phyloP scores from a whole-genome alignment of 2,888 invertebrate genomes.

The Diarsia brunnea region DNA sequence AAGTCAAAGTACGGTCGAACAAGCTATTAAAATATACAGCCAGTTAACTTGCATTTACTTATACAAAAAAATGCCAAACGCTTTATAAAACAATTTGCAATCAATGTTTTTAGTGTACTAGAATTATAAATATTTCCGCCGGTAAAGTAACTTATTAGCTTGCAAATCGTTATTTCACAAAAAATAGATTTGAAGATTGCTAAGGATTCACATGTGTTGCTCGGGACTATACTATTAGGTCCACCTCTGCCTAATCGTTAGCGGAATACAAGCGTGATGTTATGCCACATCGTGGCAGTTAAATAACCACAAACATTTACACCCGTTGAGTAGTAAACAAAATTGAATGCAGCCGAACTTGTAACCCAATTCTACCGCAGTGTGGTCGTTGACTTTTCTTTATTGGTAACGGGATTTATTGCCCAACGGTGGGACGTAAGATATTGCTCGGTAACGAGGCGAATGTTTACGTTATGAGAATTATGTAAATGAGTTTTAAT shows the following conservation, averaged over 20 bases:
- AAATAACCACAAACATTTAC: not conserved
- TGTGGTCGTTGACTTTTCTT: conserved; percentile 43
- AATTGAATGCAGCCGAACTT: conserved; percentile 31
- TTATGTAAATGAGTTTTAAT: conserved; percentile 46
- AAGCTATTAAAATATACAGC: no score
- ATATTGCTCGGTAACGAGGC: conserved; percentile 40
- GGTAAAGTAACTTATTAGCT: no score
- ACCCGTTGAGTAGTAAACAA: not conserved
- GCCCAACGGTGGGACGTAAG: conserved; percentile 45
- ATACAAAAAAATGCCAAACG: no score
- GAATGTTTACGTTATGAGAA: conserved; percentile 31
- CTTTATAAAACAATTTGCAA: no score
- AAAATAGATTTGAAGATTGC: no score
- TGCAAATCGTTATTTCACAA: no score
- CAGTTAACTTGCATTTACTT: no score
- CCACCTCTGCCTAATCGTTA: not conserved
- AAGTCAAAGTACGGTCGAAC: no score
- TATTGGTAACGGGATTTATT: conserved; percentile 55
- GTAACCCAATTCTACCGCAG: conserved; percentile 35
- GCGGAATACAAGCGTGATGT: not conserved
- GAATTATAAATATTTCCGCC: no score
- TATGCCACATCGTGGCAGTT: not conserved
- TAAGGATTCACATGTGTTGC: no score
- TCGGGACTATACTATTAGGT: not conserved
- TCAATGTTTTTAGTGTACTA: no score